Base-by-base conservation (phyloP, 2,797 vertebrate genomes). In the Anguilla marmorata region DNA sequence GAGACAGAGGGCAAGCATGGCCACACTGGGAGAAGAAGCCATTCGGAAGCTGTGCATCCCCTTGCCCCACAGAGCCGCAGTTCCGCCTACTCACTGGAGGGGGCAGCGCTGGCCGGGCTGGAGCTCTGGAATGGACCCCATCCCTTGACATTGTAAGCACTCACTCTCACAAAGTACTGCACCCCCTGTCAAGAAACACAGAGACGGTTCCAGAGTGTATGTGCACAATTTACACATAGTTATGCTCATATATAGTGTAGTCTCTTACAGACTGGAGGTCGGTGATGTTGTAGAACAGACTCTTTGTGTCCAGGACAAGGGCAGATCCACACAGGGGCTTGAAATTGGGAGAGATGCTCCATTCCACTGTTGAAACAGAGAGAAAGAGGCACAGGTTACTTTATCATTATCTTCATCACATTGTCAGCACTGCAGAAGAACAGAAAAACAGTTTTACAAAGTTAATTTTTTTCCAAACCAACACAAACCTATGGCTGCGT, bases 71-170 rank as follows among this genome's bases (percentile, higher is more conserved):
- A 37, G 88, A 8, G 82, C 50, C 90, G 91, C 76, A 92, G 89
- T 92, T 91, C 86, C 52, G 86, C 5, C 1, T 93, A 96, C 96
- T 96, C 92, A 96, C 96, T 96, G 90, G 96, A 96, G 90, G 95
- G 96, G 92, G 94, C 92, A 92, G 94, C 94, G 54, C 95, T 93
- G 90, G 89, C 90, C 3, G 96, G 96, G 83, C 92, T 90, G 4
- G 95, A 95, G 90, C 84, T 89, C 92, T 94, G 94, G 85, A 94
- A 90, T 0, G 89, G 93, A 4, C 96, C 95, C 96, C 96, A 96
- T 92, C 96, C 96, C 90, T 94, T 96, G 90, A 96, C 93, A 21
- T 96, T 96, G 92, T 92, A 96, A 89, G 94, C 94, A 19, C 93
- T 94, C 82, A 93, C 96, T 91, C 95, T 94, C 27, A 96, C 94